These are phyloP conservation scores for silkworm (Bombyx mori) DNA, from an alignment of 1,140 invertebrate species.

Conservation along the genomic window ASM3026992v2 NC_085112.1:4445001-4445500, in stretches of 20 bases:
- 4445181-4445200: constrained; percentile 27
- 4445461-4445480: constrained; percentile 13
- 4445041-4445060: constrained; percentile 4
- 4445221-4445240: constrained; percentile 10
- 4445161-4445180: constrained; percentile 23
- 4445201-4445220: constrained; percentile 12
- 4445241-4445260: constrained; percentile 27
- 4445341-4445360: constrained; percentile 3
- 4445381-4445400: constrained; percentile 4
- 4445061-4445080: background rate
- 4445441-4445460: constrained; percentile 5
- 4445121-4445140: constrained; percentile 36
- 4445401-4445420: constrained; percentile 15
- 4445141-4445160: constrained; percentile 37
- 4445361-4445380: no score
- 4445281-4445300: constrained; percentile 19
- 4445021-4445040: constrained; percentile 9
- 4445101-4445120: constrained; percentile 35
- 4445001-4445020: constrained; percentile 31
- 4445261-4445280: constrained; percentile 27
- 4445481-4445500: constrained; percentile 23
- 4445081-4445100: constrained; percentile 33
- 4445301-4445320: constrained; percentile 26
- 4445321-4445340: constrained; percentile 20
- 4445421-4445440: constrained; percentile 11